Evolutionary conservation across 2,113 vertebrate species (phyloP).

Genomic region (Coreoperca whiteheadi): DNA sequence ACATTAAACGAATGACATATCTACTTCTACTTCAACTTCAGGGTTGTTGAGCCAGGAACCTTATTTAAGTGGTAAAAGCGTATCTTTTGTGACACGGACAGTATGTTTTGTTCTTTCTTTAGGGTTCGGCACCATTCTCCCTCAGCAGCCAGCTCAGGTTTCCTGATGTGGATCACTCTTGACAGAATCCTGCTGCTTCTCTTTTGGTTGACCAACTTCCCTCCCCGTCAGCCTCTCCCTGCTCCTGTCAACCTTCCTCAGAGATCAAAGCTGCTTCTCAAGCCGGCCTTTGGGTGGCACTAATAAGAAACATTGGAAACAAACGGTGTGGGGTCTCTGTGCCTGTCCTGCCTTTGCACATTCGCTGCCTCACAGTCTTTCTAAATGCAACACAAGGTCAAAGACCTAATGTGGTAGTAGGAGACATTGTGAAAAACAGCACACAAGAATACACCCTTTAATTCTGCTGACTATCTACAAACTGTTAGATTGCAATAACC

Average conservation of each 20-base stretch:
- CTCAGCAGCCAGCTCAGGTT: conserved; percentile 59
- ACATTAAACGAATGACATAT: neutral
- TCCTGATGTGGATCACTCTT: conserved; percentile 77
- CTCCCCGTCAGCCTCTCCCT: conserved; percentile 52
- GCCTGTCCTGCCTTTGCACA: conserved; percentile 27
- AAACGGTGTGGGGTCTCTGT: conserved; percentile 34
- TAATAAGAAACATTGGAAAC: conserved; percentile 58
- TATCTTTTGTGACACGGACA: conserved; percentile 64
- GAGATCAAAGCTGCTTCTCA: conserved; percentile 70
- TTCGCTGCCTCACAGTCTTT: conserved; percentile 26
- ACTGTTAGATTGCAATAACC: neutral
- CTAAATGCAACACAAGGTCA: conserved; percentile 60
- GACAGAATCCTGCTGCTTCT: conserved; percentile 80
- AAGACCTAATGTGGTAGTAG: conserved; percentile 48
- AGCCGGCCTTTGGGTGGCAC: conserved; percentile 57
- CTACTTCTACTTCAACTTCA: neutral
- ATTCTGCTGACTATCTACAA: neutral
- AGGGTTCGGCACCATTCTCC: conserved; percentile 64
- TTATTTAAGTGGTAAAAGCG: conserved; percentile 31
- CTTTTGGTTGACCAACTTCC: conserved; percentile 72
- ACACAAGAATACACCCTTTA: conserved; percentile 20
- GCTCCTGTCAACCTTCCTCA: conserved; percentile 51
- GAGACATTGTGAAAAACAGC: conserved; percentile 22
- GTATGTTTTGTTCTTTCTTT: conserved; percentile 67
- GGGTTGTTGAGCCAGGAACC: conserved; percentile 27